Evolutionary conservation across 2,888 invertebrate genomes (phyloP), one percentile per base, ranked within the genome.

Genomic region (Tridacna crocea): DNA sequence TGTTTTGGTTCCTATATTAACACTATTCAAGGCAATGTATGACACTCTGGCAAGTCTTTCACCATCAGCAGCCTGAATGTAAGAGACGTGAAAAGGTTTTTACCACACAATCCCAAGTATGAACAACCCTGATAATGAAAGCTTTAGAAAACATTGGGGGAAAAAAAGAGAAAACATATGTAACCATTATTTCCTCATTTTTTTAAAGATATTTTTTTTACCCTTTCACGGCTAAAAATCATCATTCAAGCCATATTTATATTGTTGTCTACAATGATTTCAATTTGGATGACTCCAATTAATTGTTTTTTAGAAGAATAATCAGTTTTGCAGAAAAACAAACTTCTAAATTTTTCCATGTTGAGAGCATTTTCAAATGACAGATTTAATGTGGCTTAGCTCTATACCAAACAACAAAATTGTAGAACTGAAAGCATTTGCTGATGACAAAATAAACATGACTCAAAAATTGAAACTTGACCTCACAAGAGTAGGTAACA

Each of bases 11-110:
- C 87, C 90, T 26, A 92, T 89, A 65, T 91, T 91, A 26, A 92
- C 87, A 70, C 88, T 89, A 36, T 89, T 87, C 26, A 92, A 83
- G 2, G 89, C 81, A 2, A 84, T 84, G 82, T 91, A 92, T 11
- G 92, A 90, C 15, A 92, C 78, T 11, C 90, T 82, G 13, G 92
- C 91, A 55, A 92, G 79, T 22, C 90, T 83, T 24, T 91, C 91
- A n/a, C 90, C 90, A 63, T 87, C 75, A 10, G 82, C 58, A 61
- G 87, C 90, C 92, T 92, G 75, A 22, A 66, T 6, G 55, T 55
- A 55, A 11, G 15, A 11, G 15, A 55, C 10, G 15, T 55, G 55
- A 15, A 19, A 15, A 55, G 55, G 19, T 55, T 55, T 55, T 10
- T 55, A 15, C 55, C 55, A 19, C 55, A 55, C 19, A 55, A 19